A percentile compares a stretch with the other conserved stretches of the same genome.
Evolutionary conservation across 2,888 invertebrate genomes (phyloP).

Genomic region (Nomada flava): DNA sequence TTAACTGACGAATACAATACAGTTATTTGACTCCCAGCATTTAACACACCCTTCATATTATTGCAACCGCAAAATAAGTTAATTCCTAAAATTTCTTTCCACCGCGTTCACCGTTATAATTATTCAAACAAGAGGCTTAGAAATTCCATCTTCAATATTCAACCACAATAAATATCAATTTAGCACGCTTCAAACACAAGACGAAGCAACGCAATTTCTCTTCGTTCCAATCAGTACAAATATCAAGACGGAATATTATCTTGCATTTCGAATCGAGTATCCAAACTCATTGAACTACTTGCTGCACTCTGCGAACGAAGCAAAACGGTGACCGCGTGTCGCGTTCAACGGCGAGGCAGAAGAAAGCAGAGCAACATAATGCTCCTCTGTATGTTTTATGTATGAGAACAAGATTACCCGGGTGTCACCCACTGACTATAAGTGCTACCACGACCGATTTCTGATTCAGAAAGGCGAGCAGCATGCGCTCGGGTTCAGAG

Average conservation of each 20-base stretch:
- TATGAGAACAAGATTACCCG: conserved; percentile 72
- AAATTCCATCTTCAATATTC: background rate
- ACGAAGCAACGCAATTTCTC: no score
- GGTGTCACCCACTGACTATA: conserved; percentile 69
- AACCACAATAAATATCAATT: no score
- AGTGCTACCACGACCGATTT: conserved; percentile 59
- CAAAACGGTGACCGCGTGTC: conserved; percentile 33
- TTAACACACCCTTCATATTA: no score
- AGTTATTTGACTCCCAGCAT: no score
- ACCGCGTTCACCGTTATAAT: no score
- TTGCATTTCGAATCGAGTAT: background rate
- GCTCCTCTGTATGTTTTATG: conserved; percentile 71
- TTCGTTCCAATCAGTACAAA: no score
- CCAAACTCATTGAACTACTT: conserved; percentile 2
- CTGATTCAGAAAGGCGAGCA: background rate
- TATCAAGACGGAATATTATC: background rate
- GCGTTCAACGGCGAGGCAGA: conserved; percentile 48
- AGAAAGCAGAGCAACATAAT: conserved; percentile 51
- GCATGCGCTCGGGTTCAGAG: conserved; percentile 8
- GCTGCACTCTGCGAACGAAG: conserved; percentile 1
- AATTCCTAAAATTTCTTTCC: no score
- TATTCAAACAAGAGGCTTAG: no score
- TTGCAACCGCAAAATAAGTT: no score
- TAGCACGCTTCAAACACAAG: no score
- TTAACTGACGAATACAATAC: no score